Evolutionary conservation across 2,888 invertebrate species (phyloP).

Genomic region (Parthenolecanium corni): DNA sequence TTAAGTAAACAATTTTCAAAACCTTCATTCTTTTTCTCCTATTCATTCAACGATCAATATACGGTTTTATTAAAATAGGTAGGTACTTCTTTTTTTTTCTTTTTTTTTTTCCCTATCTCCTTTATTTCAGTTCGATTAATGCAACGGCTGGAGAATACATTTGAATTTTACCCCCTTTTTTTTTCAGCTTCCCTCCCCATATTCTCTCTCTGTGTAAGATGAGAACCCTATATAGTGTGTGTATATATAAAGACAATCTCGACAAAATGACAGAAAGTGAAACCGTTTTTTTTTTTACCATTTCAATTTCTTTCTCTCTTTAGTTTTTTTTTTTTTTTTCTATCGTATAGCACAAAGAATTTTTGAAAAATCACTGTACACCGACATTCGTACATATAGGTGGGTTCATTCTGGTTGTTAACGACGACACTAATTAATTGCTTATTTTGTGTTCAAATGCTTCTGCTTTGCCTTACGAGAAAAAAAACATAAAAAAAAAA

Average conservation of each 20-base stretch:
- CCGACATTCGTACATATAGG: too few relatives aligned
- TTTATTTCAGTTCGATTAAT: neutral
- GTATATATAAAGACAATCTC: neutral
- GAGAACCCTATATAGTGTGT: neutral
- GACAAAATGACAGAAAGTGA: neutral
- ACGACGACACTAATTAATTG: too few relatives aligned
- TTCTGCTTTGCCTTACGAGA: too few relatives aligned
- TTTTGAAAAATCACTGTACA: too few relatives aligned
- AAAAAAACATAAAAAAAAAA: too few relatives aligned
- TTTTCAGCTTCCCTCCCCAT: neutral
- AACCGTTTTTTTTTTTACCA: neutral
- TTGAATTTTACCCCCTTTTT: neutral
- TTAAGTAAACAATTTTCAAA: neutral
- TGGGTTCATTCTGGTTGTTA: too few relatives aligned
- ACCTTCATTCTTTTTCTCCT: neutral
- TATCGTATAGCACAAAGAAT: too few relatives aligned
- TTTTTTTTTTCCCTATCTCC: neutral
- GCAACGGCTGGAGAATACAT: neutral
- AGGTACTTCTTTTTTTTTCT: neutral
- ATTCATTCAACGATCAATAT: neutral
- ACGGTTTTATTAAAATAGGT: neutral
- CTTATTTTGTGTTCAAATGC: too few relatives aligned
- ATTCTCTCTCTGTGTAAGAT: neutral
- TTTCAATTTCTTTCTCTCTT: neutral
- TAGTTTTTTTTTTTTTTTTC: neutral